Evolutionary conservation across 2,888 invertebrate genomes (phyloP).

Genomic region (Synergus itoensis): DNA sequence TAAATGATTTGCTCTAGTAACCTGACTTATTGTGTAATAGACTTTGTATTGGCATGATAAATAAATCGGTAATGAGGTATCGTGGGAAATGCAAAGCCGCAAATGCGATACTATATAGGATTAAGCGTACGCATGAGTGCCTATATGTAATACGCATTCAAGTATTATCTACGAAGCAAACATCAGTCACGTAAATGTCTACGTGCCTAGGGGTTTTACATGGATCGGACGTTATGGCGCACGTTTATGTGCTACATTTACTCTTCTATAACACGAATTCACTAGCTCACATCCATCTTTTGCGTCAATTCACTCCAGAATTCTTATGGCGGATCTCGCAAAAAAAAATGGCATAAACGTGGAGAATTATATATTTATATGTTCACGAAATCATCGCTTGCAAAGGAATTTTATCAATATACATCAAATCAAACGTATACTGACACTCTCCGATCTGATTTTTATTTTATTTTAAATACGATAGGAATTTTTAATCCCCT

Average conservation of each 20-base stretch:
- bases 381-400: background rate
- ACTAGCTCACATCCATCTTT: background rate
- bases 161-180: background rate
- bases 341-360: background rate
- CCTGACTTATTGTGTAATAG: slow-evolving; percentile 18
- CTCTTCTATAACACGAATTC: background rate
- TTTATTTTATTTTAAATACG: too few species aligned
- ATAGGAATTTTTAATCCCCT: too few species aligned
- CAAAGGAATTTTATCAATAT: background rate
- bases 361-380: background rate
- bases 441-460: too few species aligned
- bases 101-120: slow-evolving; percentile 7
- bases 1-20: slow-evolving; percentile 24
- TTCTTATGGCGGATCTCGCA: background rate
- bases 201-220: slow-evolving; percentile 9
- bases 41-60: slow-evolving; percentile 16
- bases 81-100: slow-evolving; percentile 36
- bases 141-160: slow-evolving; percentile 24
- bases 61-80: slow-evolving; percentile 26
- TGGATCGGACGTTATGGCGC: background rate
- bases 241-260: slow-evolving; percentile 11
- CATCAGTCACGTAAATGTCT: slow-evolving; percentile 14
- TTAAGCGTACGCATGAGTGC: slow-evolving; percentile 33
- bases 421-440: too few species aligned
- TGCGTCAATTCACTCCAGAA: background rate